A percentile compares a stretch with the other conserved stretches of the same genome.
Evolutionary conservation across 2,113 vertebrate species (phyloP).

Genomic region (Eclectus roratus): DNA sequence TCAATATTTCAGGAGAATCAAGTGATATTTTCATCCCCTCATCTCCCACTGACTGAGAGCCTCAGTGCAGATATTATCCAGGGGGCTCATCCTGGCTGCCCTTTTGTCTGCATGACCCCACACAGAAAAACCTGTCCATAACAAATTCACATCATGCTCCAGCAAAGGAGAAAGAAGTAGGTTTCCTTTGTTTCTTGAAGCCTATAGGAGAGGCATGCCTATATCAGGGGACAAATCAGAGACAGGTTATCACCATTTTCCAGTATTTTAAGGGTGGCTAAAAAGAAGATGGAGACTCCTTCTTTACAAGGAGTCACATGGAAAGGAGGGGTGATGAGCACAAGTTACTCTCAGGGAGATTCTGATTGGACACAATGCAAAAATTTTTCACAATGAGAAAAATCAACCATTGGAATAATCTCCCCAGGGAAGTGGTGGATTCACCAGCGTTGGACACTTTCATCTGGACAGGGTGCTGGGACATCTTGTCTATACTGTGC

Average conservation of each 20-base stretch:
- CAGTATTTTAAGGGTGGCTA: neutral
- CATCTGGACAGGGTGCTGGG: neutral
- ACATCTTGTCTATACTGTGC: fast-evolving
- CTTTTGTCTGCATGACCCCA: neutral
- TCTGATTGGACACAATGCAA: neutral
- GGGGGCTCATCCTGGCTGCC: neutral
- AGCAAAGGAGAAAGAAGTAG: neutral
- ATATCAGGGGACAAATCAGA: neutral
- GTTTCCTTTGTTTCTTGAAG: neutral
- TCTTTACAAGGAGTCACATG: neutral
- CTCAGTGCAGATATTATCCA: neutral
- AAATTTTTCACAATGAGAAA: neutral
- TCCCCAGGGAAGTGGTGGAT: neutral
- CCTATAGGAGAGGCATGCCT: neutral
- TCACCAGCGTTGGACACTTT: neutral
- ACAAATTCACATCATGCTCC: neutral
- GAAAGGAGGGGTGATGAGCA: neutral
- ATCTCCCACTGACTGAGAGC: neutral
- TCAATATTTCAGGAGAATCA: neutral
- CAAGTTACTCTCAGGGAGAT: neutral
- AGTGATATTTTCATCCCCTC: neutral
- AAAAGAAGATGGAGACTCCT: neutral
- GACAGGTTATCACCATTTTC: neutral
- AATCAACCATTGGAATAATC: neutral
- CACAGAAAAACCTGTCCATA: neutral